Percentiles rank a stretch among this genome's conserved stretches.
Evolutionary conservation across 1,140 invertebrate species (phyloP).

Genomic region (Temnothorax nylanderi): DNA sequence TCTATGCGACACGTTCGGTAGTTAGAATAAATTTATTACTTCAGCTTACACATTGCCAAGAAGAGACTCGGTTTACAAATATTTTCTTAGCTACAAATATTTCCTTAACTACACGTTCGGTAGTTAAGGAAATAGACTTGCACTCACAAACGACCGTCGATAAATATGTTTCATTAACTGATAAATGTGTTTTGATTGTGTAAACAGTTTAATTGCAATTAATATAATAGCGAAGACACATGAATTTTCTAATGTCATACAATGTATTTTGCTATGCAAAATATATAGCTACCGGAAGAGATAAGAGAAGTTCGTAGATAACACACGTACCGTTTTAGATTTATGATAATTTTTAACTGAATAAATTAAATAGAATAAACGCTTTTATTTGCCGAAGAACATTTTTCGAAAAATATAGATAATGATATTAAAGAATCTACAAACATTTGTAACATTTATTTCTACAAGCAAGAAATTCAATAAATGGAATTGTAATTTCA

Average conservation of each 20-base stretch:
- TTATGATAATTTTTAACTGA: background rate
- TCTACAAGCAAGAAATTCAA: background rate
- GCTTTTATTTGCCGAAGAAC: background rate
- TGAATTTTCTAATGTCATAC: background rate
- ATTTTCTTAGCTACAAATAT: too few species aligned
- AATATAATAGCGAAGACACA: too few species aligned
- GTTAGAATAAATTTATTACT: too few species aligned
- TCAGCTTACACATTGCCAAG: too few species aligned
- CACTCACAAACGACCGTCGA: background rate
- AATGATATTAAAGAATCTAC: background rate
- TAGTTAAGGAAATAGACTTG: background rate
- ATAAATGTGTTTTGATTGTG: too few species aligned
- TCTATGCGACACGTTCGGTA: background rate
- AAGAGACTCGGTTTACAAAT: too few species aligned
- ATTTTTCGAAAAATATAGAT: background rate
- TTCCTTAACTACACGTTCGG: too few species aligned
- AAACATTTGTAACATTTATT: conserved; percentile 1
- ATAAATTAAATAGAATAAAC: background rate
- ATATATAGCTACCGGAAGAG: conserved; percentile 2
- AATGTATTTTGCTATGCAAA: background rate
- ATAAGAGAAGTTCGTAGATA: background rate
- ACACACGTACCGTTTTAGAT: background rate
- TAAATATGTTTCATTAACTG: too few species aligned
- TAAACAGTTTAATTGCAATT: too few species aligned
- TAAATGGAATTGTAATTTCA: background rate